These are phyloP conservation scores for Urechis unicinctus DNA, from an alignment of 2,888 invertebrate genomes.

Conservation along the genomic window DNA sequence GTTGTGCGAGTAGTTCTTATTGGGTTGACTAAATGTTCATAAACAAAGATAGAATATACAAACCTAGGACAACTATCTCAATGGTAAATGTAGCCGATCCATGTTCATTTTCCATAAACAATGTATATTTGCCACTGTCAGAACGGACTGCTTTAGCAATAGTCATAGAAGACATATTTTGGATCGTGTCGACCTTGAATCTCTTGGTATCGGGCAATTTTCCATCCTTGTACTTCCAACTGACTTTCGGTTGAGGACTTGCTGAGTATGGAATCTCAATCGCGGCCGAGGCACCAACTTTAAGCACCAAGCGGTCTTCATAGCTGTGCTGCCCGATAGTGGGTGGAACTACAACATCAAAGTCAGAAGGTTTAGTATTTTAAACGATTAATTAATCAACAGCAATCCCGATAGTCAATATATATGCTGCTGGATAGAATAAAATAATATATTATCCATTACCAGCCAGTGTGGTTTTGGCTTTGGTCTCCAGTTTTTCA, in stretches of 20 bases:
- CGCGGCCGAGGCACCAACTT: conserved; percentile 18
- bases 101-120: conserved; percentile 74
- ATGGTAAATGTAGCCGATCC: conserved; percentile 56
- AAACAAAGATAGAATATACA: too few relatives aligned
- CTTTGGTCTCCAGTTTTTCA: conserved; percentile 29
- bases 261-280: conserved; percentile 24
- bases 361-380: too few relatives aligned
- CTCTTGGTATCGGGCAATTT: conserved; percentile 11
- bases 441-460: conserved; percentile 21
- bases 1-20: too few relatives aligned
- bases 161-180: conserved; percentile 12
- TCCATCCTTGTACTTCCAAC: conserved; percentile 20
- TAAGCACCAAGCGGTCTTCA: conserved; percentile 15
- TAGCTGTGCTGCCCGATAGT: conserved; percentile 6
- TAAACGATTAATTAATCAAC: too few relatives aligned
- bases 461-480: conserved; percentile 23
- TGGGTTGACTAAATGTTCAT: too few relatives aligned
- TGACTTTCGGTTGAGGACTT: conserved; percentile 20
- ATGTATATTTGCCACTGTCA: conserved; percentile 20
- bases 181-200: conserved; percentile 12
- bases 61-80: conserved; percentile 55
- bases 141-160: conserved; percentile 27
- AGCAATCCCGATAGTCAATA: too few relatives aligned
- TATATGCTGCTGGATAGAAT: neutral
- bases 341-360: conserved; percentile 8